These are phyloP conservation scores for Lithophane ornitopus DNA, from an alignment of 2,888 invertebrate genomes.

Conservation along the genomic window DNA sequence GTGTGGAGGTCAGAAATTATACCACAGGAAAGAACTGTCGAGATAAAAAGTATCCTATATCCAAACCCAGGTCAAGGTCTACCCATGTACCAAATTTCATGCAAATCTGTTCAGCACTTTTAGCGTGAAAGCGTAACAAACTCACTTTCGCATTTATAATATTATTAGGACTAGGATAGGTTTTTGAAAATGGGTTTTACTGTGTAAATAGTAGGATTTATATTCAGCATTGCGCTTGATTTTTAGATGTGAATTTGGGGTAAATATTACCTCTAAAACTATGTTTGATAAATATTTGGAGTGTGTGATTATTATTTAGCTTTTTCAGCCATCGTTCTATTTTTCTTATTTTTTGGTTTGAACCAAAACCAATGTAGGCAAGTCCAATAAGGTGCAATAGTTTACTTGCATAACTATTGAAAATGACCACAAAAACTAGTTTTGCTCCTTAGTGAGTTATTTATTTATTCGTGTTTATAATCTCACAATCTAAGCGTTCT, in stretches of 20 bases:
- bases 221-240: not conserved
- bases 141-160: no score
- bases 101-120: no score
- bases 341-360: not conserved
- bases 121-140: no score
- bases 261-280: not conserved
- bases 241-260: not conserved
- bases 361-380: not conserved
- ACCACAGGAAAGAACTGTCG: no score
- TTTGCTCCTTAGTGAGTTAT: slow-evolving; percentile 11
- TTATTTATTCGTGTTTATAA: slow-evolving; percentile 24
- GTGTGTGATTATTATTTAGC: no score
- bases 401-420: not conserved
- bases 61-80: no score
- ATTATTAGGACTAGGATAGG: no score
- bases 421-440: not conserved
- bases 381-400: not conserved
- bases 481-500: slow-evolving; percentile 17
- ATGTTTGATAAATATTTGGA: not conserved
- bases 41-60: no score
- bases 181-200: not conserved
- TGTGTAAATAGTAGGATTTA: not conserved
- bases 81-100: no score
- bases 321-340: not conserved
- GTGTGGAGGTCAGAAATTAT: no score